Conservation (phyloP, 2,113 vertebrate species). For the Marcusenius ussheri region DNA sequence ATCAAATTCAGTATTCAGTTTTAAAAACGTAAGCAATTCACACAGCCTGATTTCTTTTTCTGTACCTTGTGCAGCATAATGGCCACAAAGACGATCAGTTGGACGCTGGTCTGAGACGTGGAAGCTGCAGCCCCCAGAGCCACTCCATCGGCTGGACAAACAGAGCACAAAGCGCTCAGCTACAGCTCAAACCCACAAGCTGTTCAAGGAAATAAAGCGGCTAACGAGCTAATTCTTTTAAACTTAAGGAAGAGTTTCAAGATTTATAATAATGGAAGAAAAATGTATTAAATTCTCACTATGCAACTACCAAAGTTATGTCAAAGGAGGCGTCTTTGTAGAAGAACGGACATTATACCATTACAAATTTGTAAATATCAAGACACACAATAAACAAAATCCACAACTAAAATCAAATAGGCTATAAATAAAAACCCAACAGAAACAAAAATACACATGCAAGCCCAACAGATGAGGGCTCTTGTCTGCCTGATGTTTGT, state of each 20-base stretch:
- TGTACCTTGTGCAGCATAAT: slow-evolving; percentile 98
- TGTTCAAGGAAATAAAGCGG: neutral
- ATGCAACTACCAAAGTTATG: neutral
- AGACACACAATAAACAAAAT: neutral
- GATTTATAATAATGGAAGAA: neutral
- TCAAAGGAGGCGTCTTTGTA: neutral
- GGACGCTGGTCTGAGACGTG: slow-evolving; percentile 94
- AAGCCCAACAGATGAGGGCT: neutral
- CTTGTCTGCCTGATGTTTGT: neutral
- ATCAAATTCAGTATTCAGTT: neutral
- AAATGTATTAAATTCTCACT: neutral
- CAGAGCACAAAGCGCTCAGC: neutral
- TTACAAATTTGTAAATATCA: neutral
- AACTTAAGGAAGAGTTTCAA: neutral
- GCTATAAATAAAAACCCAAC: neutral
- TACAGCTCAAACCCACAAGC: neutral
- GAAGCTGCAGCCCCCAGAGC: slow-evolving; percentile 96
- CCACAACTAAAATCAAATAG: neutral
- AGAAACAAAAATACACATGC: neutral
- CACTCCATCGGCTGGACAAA: slow-evolving; percentile 82
- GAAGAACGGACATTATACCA: neutral
- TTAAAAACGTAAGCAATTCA: neutral
- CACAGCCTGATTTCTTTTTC: neutral
- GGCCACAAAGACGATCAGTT: slow-evolving; percentile 95
- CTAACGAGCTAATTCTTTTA: neutral